Conservation (phyloP, 2,113 vertebrate genomes). For the Rhineura floridana region DNA sequence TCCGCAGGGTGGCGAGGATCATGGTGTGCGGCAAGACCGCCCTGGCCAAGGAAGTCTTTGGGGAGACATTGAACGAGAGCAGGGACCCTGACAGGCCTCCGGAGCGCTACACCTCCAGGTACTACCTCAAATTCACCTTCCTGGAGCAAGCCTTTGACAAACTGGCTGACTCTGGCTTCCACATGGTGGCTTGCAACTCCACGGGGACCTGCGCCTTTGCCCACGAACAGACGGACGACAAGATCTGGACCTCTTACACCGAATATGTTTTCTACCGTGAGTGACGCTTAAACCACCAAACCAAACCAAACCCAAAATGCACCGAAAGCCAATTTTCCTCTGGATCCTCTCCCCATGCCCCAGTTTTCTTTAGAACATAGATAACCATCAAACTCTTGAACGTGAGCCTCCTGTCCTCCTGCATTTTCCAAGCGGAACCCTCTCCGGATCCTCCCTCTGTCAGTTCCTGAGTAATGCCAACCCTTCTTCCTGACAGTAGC, state of each 20-base stretch:
- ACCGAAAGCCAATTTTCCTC: slow-evolving; percentile 17
- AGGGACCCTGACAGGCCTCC: slow-evolving; percentile 91
- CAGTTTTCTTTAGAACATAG: slow-evolving; percentile 62
- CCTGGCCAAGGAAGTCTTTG: slow-evolving; percentile 94
- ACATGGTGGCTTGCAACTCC: slow-evolving; percentile 96
- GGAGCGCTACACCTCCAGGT: slow-evolving; percentile 91
- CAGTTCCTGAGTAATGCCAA: slow-evolving; percentile 20
- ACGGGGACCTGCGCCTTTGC: slow-evolving; percentile 92
- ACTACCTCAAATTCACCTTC: slow-evolving; percentile 96
- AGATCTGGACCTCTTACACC: slow-evolving; percentile 98
- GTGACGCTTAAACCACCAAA: slow-evolving; percentile 74
- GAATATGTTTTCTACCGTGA: slow-evolving; percentile 98
- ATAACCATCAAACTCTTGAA: background rate
- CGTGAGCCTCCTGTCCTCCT: background rate
- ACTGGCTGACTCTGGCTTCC: slow-evolving; percentile 90
- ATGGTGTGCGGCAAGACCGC: slow-evolving; percentile 95
- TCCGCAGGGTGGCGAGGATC: slow-evolving; percentile 90
- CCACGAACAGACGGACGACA: slow-evolving; percentile 94
- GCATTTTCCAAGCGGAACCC: slow-evolving; percentile 38
- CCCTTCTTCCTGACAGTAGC: slow-evolving; percentile 42
- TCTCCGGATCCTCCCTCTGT: slow-evolving; percentile 38
- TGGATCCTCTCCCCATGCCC: slow-evolving; percentile 16
- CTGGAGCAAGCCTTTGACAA: slow-evolving; percentile 96
- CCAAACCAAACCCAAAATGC: slow-evolving; percentile 22
- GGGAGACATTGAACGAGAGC: slow-evolving; percentile 93